These are phyloP conservation scores for Zosterops borbonicus DNA, from an alignment of 2,113 vertebrate genomes.

Conservation along the genomic window DNA sequence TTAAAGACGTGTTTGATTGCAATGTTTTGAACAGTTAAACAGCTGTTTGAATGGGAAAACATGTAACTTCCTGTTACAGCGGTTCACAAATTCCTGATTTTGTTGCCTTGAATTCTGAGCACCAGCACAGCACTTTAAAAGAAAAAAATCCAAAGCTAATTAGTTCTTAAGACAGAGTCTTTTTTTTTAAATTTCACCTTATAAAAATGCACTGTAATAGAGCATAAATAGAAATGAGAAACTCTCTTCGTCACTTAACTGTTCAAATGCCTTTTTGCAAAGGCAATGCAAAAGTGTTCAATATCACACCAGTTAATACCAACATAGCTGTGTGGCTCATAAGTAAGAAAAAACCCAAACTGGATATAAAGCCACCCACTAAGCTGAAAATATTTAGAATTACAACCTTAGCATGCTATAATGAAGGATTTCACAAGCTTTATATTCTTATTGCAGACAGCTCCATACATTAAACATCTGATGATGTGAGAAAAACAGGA, in stretches of 20 bases:
- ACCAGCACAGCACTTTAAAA: neutral
- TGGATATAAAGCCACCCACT: slow-evolving; percentile 16
- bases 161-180: neutral
- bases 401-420: neutral
- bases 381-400: slow-evolving; percentile 22
- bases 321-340: neutral
- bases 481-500: slow-evolving; percentile 33
- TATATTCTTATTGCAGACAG: neutral
- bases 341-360: neutral
- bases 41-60: neutral
- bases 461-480: neutral
- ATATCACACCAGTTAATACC: neutral
- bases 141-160: neutral
- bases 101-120: slow-evolving; percentile 3
- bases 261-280: neutral
- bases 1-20: neutral
- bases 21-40: neutral
- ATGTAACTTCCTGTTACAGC: neutral
- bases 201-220: neutral
- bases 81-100: slow-evolving; percentile 26
- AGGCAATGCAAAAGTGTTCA: neutral
- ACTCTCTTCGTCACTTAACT: neutral
- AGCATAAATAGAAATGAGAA: neutral
- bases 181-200: too few relatives aligned
- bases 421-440: slow-evolving; percentile 30